Evolutionary conservation across 2,888 invertebrate genomes (phyloP).

Genomic region (Papilio elwesi): DNA sequence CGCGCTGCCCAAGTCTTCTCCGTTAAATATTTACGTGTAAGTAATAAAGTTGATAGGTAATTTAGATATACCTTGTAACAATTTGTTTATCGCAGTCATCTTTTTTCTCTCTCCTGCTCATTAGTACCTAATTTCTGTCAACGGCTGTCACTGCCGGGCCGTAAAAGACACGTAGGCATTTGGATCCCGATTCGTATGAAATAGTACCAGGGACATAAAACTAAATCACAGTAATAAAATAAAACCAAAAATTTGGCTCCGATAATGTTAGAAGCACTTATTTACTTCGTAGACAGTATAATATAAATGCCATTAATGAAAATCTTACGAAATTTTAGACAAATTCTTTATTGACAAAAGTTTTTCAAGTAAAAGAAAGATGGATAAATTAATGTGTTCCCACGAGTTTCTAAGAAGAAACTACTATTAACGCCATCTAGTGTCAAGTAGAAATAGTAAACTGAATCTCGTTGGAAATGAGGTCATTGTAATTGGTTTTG

Average conservation of each 20-base stretch:
- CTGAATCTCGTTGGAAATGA: conserved; percentile 2
- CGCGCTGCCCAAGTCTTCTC: conserved; percentile 5
- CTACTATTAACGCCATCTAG: conserved; percentile 71
- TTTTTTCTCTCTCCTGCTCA: conserved; percentile 23
- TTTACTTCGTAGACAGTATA: conserved; percentile 15
- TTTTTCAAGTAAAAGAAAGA: background rate
- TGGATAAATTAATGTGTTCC: background rate
- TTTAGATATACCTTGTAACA: conserved; percentile 37
- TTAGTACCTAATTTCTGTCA: conserved; percentile 40
- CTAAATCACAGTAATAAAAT: conserved; percentile 31
- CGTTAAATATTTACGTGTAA: conserved; percentile 29
- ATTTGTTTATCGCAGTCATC: conserved; percentile 26
- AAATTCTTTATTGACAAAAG: background rate
- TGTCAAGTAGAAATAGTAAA: conserved; percentile 68
- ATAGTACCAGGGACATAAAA: conserved; percentile 37
- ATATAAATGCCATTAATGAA: background rate
- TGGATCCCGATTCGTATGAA: conserved; percentile 41
- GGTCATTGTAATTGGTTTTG: conserved; percentile 12
- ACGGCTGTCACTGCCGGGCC: conserved; percentile 27
- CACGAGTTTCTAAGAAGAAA: background rate
- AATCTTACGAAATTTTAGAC: background rate
- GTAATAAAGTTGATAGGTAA: conserved; percentile 38
- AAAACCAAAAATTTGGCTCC: conserved; percentile 20
- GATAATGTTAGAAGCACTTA: conserved; percentile 27
- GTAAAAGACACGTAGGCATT: conserved; percentile 37